Conservation (phyloP, 2,113 vertebrate genomes). For the Xiphophorus hellerii region DNA sequence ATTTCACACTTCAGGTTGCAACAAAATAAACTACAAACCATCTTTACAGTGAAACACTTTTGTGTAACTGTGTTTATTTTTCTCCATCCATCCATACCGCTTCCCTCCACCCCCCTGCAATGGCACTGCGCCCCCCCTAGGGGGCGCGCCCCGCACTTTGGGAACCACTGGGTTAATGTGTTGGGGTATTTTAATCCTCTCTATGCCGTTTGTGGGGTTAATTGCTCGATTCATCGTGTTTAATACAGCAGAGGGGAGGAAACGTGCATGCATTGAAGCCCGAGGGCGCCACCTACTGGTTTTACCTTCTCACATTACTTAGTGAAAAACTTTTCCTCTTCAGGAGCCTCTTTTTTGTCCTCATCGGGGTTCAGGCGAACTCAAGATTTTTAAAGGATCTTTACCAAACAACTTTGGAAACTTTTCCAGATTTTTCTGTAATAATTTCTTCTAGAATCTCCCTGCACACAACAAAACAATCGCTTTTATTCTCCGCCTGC, state of each 20-base stretch:
- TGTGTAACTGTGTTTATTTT: no score
- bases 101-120: no score
- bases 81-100: no score
- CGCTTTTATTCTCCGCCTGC: background rate
- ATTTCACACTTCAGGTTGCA: no score
- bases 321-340: background rate
- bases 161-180: background rate
- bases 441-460: background rate
- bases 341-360: background rate
- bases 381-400: background rate
- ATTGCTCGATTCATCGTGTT: constrained; percentile 16
- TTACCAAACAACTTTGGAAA: background rate
- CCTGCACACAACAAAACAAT: background rate
- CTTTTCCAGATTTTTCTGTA: background rate
- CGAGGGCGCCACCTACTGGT: constrained; percentile 52
- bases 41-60: no score
- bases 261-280: background rate
- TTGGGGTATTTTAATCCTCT: background rate
- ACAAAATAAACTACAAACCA: no score
- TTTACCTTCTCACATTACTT: background rate
- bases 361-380: background rate
- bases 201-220: background rate
- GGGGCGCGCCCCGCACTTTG: no score
- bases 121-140: no score
- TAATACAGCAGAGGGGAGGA: constrained; percentile 31